Conservation (phyloP, 1,140 invertebrate genomes). For the Bombus superbus region DNA sequence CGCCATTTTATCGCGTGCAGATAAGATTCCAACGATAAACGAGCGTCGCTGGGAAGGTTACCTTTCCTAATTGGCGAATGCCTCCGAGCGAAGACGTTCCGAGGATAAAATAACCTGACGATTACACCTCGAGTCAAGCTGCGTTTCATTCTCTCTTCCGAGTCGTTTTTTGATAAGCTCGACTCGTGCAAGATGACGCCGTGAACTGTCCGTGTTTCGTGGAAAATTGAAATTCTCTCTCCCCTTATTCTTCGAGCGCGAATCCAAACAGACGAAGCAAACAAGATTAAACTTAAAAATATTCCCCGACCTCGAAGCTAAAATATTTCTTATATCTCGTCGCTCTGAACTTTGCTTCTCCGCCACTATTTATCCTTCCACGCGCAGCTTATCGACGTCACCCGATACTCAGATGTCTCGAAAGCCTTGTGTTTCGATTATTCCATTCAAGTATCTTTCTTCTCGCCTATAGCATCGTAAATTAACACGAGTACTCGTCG, state of each 20-base stretch:
- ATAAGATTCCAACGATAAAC: slow-evolving; percentile 41
- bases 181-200: neutral
- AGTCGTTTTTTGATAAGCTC: neutral
- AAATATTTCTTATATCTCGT: neutral
- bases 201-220: neutral
- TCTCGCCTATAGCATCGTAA: neutral
- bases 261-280: slow-evolving; percentile 4
- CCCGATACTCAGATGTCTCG: no score
- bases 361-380: neutral
- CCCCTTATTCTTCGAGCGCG: no score
- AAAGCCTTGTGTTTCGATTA: no score
- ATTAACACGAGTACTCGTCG: neutral
- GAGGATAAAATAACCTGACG: slow-evolving; percentile 37
- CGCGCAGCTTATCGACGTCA: neutral
- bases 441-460: neutral
- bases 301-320: neutral
- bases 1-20: slow-evolving; percentile 28
- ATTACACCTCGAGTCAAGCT: slow-evolving; percentile 27
- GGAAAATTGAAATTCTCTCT: slow-evolving; percentile 14
- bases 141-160: neutral
- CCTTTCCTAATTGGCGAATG: slow-evolving; percentile 39
- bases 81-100: slow-evolving; percentile 23
- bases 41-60: slow-evolving; percentile 11
- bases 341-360: neutral
- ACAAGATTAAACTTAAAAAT: neutral